phyloP scores from a whole-genome alignment of 2,113 vertebrate genomes.

The Nycticebus coucang region DNA sequence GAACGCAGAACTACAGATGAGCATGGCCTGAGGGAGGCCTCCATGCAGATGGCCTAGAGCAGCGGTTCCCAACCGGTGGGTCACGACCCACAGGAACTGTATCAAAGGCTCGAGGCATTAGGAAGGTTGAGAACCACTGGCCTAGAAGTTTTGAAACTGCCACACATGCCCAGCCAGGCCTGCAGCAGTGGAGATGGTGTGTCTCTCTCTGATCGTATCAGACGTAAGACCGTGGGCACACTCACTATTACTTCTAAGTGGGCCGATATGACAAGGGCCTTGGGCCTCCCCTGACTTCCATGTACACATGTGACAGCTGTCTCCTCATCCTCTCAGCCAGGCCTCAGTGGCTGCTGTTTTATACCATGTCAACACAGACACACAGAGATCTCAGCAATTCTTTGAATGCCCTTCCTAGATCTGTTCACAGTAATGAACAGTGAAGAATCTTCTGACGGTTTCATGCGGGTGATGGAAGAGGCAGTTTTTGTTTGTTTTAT shows the following conservation, averaged over 20 bases:
- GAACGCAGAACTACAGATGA: accelerated
- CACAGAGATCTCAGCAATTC: background rate
- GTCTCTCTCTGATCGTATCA: background rate
- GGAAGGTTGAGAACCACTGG: too few relatives aligned
- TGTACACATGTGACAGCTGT: background rate
- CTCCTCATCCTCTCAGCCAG: background rate
- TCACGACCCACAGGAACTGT: too few relatives aligned
- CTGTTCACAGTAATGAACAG: background rate
- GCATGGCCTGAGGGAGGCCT: background rate
- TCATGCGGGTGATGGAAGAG: background rate
- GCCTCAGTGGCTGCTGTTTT: background rate
- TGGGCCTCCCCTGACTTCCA: background rate
- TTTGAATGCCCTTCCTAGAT: background rate
- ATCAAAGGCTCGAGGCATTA: too few relatives aligned
- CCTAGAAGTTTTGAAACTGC: background rate
- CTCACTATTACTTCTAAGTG: background rate
- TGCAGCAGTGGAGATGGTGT: background rate
- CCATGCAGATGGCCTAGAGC: background rate
- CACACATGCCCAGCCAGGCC: background rate
- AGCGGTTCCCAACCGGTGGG: too few relatives aligned
- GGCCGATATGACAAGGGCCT: background rate
- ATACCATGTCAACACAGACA: background rate
- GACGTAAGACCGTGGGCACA: accelerated
- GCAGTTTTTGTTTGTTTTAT: background rate
- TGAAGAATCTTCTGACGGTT: background rate